Percentiles rank a stretch among this genome's conserved stretches.
Evolutionary conservation across 2,113 vertebrate species (phyloP).

Genomic region (Collichthys lucidus): DNA sequence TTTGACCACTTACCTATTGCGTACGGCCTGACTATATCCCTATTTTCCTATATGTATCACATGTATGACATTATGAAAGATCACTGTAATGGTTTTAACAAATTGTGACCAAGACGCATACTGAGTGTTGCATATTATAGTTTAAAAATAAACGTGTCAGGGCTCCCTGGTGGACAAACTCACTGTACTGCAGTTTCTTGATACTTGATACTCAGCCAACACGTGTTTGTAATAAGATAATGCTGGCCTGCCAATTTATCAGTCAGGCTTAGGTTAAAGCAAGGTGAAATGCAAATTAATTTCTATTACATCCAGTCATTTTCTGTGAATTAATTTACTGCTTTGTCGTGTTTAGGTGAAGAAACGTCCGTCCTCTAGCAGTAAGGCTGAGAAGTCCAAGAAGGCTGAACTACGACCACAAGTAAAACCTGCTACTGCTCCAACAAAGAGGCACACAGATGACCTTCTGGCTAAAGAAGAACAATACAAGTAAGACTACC

Average conservation of each 20-base stretch:
- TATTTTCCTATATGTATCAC: too few relatives aligned
- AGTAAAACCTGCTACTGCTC: conserved; percentile 59
- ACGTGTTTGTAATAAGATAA: background rate
- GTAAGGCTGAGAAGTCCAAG: conserved; percentile 48
- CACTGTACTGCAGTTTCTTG: background rate
- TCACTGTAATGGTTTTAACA: background rate
- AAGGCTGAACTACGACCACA: conserved; percentile 20
- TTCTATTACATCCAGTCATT: background rate
- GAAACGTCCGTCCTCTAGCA: conserved; percentile 51
- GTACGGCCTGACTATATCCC: too few relatives aligned
- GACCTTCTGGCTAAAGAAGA: conserved; percentile 87
- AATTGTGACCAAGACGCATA: background rate
- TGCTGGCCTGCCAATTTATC: background rate
- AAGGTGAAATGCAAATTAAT: background rate
- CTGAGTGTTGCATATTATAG: background rate
- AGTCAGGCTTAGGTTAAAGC: background rate
- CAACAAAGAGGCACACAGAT: conserved; percentile 54
- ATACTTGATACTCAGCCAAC: background rate
- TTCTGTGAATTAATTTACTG: background rate
- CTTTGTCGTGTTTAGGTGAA: conserved; percentile 61
- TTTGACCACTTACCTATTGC: background rate
- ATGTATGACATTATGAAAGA: too few relatives aligned
- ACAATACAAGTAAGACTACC: conserved; percentile 88
- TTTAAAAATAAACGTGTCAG: background rate
- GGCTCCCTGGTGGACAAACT: background rate